These are phyloP conservation scores for Lacanobia wlatinum DNA, from an alignment of 2,888 invertebrate species.

Conservation along the genomic window DNA sequence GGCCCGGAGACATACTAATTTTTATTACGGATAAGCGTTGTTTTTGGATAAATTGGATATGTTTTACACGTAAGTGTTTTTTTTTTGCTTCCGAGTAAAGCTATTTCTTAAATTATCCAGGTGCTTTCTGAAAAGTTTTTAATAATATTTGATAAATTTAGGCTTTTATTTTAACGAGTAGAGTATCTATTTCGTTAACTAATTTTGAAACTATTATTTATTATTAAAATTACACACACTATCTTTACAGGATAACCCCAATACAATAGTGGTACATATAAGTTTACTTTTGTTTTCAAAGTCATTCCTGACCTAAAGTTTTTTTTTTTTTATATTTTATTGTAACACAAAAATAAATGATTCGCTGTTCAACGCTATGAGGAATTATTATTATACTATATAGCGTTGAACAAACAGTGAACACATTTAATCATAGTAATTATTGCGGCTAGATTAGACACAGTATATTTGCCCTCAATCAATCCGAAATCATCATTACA, in stretches of 20 bases:
- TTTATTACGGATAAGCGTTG: conserved; percentile 23
- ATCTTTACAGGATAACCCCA: too few relatives aligned
- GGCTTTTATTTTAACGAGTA: too few relatives aligned
- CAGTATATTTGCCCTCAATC: conserved; percentile 37
- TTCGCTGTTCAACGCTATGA: too few relatives aligned
- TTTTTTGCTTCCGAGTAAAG: background rate
- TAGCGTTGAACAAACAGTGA: background rate
- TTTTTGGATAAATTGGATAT: conserved; percentile 9
- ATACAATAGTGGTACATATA: too few relatives aligned
- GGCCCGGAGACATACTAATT: conserved; percentile 29
- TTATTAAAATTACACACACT: too few relatives aligned
- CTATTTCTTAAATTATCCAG: background rate
- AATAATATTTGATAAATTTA: background rate
- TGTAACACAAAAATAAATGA: background rate
- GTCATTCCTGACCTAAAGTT: too few relatives aligned
- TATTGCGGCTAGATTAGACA: conserved; percentile 22
- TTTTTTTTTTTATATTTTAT: background rate
- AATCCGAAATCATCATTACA: conserved; percentile 19
- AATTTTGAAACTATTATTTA: too few relatives aligned
- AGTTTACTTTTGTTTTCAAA: too few relatives aligned
- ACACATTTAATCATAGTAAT: background rate
- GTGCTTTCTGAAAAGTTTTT: background rate
- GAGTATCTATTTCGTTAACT: background rate
- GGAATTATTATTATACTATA: background rate
- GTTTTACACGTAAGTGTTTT: conserved; percentile 4